Evolutionary conservation across 1,140 invertebrate species (phyloP), one percentile per base, ranked within the genome.

Genomic region (Drosophila kohkoa): DNA sequence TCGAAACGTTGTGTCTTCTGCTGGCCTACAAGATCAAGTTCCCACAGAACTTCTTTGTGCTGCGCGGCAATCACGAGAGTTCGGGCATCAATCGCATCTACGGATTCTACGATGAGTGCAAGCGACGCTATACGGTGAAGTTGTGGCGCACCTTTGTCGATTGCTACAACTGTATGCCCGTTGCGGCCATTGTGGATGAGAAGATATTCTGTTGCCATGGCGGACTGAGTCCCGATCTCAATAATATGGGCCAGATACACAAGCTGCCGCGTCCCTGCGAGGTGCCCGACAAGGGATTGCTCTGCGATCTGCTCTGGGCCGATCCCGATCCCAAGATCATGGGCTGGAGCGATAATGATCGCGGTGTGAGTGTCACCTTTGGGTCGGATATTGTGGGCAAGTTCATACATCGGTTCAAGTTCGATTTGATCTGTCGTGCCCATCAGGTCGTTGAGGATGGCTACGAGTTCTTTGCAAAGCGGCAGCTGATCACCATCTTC

Each of bases 381-480:
- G 98, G 97, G 69, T 96, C 97, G 6, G 97, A 98, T 92, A 96
- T 98, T 74, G 97, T 98, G 1, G 96, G 96, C 68, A 98, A 98
- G 93, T 99, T 99, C 93, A 93, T 99, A 67, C 97, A 97, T 92
- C 96, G 97, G 92, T 98, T 99, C 93, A 97, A 98, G 91, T 96
- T 99, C 93, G 98, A 99, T 94, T 94, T 99, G 77, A 98, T 99
- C 90, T 99, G 98, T 92, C 95, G 98, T 82, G 98, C 98, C 43
- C 98, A 99, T 94, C 98, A 99, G 94, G 98, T 99, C 4, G 98
- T 99, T 2, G 98, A 99, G 94, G 98, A 99, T 93, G 98, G 98
- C 4, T 99, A 99, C 93, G 98, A 99, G 93, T 99, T 99, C 93
- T 99, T 99, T 93, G 98, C 98, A 1, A 99, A 99, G 93, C 94